Conservation (phyloP, 1,140 invertebrate species). For the Coptotermes formosanus region DNA sequence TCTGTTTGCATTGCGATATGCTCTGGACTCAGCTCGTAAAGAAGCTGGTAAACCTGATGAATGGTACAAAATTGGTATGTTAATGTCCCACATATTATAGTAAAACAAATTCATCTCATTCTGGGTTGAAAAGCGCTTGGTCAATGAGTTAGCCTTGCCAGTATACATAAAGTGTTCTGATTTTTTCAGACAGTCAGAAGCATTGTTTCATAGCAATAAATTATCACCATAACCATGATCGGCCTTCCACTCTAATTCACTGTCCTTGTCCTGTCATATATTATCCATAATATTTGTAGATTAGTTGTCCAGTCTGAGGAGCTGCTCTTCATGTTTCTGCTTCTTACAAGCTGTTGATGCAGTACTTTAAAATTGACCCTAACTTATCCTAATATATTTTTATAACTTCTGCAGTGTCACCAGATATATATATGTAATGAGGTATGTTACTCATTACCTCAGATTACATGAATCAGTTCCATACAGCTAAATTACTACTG, state of each 20-base stretch:
- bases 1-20: conserved; percentile 69
- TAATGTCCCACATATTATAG: background rate
- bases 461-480: too few relatives aligned
- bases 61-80: conserved; percentile 48
- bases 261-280: background rate
- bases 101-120: background rate
- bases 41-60: conserved; percentile 54
- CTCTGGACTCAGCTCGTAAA: conserved; percentile 62
- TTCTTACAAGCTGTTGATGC: too few relatives aligned
- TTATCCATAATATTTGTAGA: too few relatives aligned
- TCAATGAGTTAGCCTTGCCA: background rate
- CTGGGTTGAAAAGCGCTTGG: background rate
- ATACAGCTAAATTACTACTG: too few relatives aligned
- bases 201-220: background rate
- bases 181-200: background rate
- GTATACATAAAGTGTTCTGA: background rate
- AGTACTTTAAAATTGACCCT: too few relatives aligned
- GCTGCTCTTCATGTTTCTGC: too few relatives aligned
- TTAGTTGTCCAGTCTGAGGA: too few relatives aligned
- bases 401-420: too few relatives aligned
- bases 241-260: background rate
- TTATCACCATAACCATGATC: background rate
- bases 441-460: too few relatives aligned
- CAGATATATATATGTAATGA: too few relatives aligned
- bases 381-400: too few relatives aligned